Conservation (phyloP, 2,113 vertebrate genomes). For the Nicator chloris region DNA sequence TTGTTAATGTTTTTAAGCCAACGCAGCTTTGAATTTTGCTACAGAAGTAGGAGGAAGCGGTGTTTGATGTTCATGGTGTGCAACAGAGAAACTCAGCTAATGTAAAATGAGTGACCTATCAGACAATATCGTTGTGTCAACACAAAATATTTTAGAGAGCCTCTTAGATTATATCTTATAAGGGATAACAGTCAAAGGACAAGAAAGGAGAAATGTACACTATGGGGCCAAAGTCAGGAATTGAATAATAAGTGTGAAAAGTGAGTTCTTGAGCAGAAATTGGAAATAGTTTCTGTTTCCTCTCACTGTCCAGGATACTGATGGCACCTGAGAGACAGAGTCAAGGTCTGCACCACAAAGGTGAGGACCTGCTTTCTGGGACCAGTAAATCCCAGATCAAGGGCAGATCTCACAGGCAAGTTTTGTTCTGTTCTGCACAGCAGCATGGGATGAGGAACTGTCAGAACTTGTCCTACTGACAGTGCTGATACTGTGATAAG, state of each 20-base stretch:
- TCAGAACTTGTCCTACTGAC: background rate
- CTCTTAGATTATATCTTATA: background rate
- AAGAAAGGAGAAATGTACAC: background rate
- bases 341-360: accelerated
- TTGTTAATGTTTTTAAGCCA: background rate
- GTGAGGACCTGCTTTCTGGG: background rate
- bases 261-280: background rate
- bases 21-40: background rate
- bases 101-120: background rate
- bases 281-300: background rate
- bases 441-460: background rate
- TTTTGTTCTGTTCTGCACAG: background rate
- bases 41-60: background rate
- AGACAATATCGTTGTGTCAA: background rate
- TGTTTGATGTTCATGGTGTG: background rate
- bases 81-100: background rate
- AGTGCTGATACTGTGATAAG: background rate
- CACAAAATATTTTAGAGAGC: background rate
- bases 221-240: background rate
- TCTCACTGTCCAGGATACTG: conserved; percentile 48
- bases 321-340: background rate
- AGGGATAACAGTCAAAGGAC: background rate
- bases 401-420: background rate
- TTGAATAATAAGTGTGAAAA: background rate
- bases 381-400: background rate